Evolutionary conservation across 2,113 vertebrate genomes (phyloP), one percentile per base, ranked within the genome.

Genomic region (Phainopepla nitens): DNA sequence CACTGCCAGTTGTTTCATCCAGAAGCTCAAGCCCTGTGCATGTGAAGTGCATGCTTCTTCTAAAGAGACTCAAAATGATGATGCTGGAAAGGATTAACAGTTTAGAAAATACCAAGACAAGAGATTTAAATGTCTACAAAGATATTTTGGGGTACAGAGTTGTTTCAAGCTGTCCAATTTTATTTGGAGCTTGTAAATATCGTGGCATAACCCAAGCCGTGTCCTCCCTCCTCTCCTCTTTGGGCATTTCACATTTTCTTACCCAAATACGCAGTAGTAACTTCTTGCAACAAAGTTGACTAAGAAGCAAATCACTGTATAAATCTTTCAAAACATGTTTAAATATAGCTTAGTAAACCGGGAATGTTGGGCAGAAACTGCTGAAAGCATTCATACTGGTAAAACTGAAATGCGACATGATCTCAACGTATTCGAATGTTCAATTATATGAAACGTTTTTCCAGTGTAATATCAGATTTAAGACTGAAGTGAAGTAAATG

Each of bases 271-370:
- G 8, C 90, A 53, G 79, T 84, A 94, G 57, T 72, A 97, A 83
- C 77, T 91, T 90, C 64, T 88, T 92, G 91, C 96, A 82, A 90
- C 87, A 33, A 76, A 92, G 73, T 76, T 90, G 72, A 83, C 68
- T 92, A 75, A 88, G 80, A 86, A 94, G 75, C 54, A 96, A 90
- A 94, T 94, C 85, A 88, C 82, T 57, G 85, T 81, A 88, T 90
- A 96, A 92, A 96, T 95, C 90, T 94, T 96, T 93, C 90, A 92
- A 83, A 93, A 61, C 9, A 44, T n/a, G 41, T 88, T 93, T 95
- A 93, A 90, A 89, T 93, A 83, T 78, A 87, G 72, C 65, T 93
- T 93, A 75, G 80, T 84, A 89, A 86, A 75, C 64, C 0, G 0
- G 71, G 76, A 90, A 89, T 58, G 35, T 22, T 81, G 80, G 85